Evolutionary conservation across 2,113 vertebrate species (phyloP).

Genomic region (Lathamus discolor): DNA sequence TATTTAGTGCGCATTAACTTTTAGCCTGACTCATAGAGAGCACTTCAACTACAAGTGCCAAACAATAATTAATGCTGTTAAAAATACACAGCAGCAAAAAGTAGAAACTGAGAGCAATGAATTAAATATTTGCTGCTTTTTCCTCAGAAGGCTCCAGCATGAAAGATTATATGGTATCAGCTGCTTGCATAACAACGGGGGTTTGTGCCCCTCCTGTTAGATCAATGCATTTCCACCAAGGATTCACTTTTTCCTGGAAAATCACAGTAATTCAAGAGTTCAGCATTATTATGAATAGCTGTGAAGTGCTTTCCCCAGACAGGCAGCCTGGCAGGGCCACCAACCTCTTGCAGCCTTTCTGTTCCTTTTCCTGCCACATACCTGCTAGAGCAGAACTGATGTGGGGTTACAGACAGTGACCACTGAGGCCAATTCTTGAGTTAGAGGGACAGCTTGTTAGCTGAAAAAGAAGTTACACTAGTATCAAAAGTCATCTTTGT

Average conservation of each 20-base stretch:
- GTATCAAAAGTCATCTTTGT: constrained; percentile 23
- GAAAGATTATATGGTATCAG: neutral
- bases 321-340: neutral
- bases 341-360: neutral
- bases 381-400: neutral
- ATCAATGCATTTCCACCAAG: neutral
- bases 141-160: neutral
- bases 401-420: neutral
- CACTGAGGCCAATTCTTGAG: neutral
- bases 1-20: constrained; percentile 2
- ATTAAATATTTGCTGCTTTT: neutral
- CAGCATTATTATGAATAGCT: neutral
- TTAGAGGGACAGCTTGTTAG: neutral
- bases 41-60: neutral
- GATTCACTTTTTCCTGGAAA: neutral
- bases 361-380: neutral
- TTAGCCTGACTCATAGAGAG: constrained; percentile 25
- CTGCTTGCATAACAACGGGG: fast-evolving
- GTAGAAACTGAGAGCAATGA: neutral
- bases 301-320: neutral
- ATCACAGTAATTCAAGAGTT: neutral
- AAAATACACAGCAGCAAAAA: constrained; percentile 10
- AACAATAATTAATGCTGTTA: constrained; percentile 35
- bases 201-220: neutral
- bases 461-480: neutral